These are phyloP conservation scores for Solenodon paradoxus DNA, from an alignment of 2,113 vertebrate genomes.

Conservation along the genomic window DNA sequence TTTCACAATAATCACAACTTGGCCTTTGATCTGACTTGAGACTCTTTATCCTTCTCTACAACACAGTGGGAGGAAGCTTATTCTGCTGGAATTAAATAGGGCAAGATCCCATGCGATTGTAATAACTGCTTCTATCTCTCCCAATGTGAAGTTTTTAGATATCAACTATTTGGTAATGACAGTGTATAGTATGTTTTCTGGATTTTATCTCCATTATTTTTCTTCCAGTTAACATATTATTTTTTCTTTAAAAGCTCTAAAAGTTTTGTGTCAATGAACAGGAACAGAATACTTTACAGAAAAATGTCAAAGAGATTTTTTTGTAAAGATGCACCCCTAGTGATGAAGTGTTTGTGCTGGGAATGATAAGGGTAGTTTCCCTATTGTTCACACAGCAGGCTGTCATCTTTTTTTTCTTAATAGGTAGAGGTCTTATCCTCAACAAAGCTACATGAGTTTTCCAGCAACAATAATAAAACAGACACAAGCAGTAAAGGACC, in stretches of 20 bases:
- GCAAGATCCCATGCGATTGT: slow-evolving; percentile 41
- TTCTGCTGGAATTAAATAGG: slow-evolving; percentile 60
- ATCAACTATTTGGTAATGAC: slow-evolving; percentile 53
- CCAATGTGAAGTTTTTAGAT: slow-evolving; percentile 51
- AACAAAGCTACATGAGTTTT: slow-evolving; percentile 43
- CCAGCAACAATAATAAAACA: slow-evolving; percentile 52
- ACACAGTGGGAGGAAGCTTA: neutral
- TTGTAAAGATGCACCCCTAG: slow-evolving; percentile 12
- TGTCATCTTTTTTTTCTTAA: slow-evolving; percentile 51
- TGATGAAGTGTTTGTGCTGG: neutral
- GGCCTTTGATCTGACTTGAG: slow-evolving; percentile 64
- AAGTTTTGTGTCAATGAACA: slow-evolving; percentile 59
- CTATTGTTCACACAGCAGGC: slow-evolving; percentile 51
- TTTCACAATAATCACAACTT: slow-evolving; percentile 59
- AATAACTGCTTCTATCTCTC: slow-evolving; percentile 59
- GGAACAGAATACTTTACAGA: slow-evolving; percentile 50
- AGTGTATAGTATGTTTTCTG: slow-evolving; percentile 56
- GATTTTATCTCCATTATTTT: slow-evolving; percentile 60
- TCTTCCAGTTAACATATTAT: slow-evolving; percentile 52
- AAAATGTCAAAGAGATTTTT: slow-evolving; percentile 44
- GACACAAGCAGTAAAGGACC: slow-evolving; percentile 41
- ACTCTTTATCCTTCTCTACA: slow-evolving; percentile 50
- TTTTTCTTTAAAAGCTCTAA: slow-evolving; percentile 48
- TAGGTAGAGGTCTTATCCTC: slow-evolving; percentile 59
- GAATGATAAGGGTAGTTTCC: slow-evolving; percentile 67